Evolutionary conservation across 1,140 invertebrate species (phyloP).

Genomic region (Drosophila guanche): DNA sequence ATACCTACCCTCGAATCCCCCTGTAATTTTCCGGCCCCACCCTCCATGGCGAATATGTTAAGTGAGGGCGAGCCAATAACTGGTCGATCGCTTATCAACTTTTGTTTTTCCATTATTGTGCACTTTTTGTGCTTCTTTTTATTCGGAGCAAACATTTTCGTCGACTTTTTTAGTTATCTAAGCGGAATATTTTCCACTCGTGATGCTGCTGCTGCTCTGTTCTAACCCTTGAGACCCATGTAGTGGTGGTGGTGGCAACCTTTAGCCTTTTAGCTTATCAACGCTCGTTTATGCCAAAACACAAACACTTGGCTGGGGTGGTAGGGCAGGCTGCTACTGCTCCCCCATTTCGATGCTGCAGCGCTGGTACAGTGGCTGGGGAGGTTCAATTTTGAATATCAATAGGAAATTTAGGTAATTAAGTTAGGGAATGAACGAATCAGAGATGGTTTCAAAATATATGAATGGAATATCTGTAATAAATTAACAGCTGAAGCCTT

Average conservation of each 20-base stretch:
- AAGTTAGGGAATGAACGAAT: too few relatives aligned
- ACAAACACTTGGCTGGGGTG: conserved; percentile 35
- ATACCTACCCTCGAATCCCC: not conserved
- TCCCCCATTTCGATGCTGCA: conserved; percentile 25
- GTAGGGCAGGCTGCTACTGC: too few relatives aligned
- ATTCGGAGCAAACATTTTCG: conserved; percentile 35
- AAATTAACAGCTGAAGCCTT: too few relatives aligned
- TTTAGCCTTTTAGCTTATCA: conserved; percentile 71
- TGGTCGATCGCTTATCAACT: conserved; percentile 64
- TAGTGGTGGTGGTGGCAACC: conserved; percentile 42
- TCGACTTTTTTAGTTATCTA: conserved; percentile 41
- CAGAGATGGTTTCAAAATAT: too few relatives aligned
- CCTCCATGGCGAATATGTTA: conserved; percentile 64
- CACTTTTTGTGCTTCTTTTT: conserved; percentile 28
- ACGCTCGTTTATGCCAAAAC: conserved; percentile 65
- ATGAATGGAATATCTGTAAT: too few relatives aligned
- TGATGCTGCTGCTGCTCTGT: conserved; percentile 13
- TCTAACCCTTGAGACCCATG: conserved; percentile 49
- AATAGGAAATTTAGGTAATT: too few relatives aligned
- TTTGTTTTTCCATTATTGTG: conserved; percentile 55
- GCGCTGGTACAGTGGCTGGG: conserved; percentile 9
- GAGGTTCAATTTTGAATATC: too few relatives aligned
- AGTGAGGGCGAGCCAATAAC: conserved; percentile 42
- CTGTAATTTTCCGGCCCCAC: not conserved
- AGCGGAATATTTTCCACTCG: conserved; percentile 9